Evolutionary conservation across 2,888 invertebrate species (phyloP), one percentile per base, ranked within the genome.

Genomic region (Hydropsyche betteni): DNA sequence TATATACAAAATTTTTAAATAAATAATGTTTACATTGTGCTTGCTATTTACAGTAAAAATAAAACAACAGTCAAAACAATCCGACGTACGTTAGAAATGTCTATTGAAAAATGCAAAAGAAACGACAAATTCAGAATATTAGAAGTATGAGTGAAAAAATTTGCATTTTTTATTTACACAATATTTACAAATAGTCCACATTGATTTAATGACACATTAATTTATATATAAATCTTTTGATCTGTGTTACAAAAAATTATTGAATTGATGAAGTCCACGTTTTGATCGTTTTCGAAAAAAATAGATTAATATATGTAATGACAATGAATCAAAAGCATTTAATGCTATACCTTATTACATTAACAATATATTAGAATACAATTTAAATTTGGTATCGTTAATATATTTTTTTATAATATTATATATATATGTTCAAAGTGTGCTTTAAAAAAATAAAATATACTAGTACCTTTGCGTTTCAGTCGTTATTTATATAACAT

Each of bases 381-480:
- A 44, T 44, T 44, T 55, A 55, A n/a, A 55, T 55, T 34, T 64
- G 34, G 36, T 64, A 64, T 64, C 36, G 34, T 64, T 36, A 64
- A 34, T 36, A 44, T 44, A 8, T 44, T 44, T 44, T 8, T 8
- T 8, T 44, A 44, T 44, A 24, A 44, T 44, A 44, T 44, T 44
- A 44, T 44, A 44, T 44, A 44, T 44, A 10, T 44, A 44, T 44
- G 10, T 44, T 44, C 44, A 44, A 44, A 44, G 44, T 64, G 64
- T 64, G 64, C 64, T 64, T 64, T 64, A 64, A 64, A 64, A 64
- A 64, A 64, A 64, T 64, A 64, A 64, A 64, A 33, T 64, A 64
- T 36, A 36, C 64, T 64, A 64, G 36, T 64, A 33, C 64, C 24
- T 64, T 64, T 34, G 64, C 64, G 34, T 64, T 34, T 64, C 64